Percentiles rank a stretch among this genome's conserved stretches.
These are phyloP conservation scores for Lasioglossum malachurum DNA, from an alignment of 2,888 invertebrate species.

Conservation along the genomic window DNA sequence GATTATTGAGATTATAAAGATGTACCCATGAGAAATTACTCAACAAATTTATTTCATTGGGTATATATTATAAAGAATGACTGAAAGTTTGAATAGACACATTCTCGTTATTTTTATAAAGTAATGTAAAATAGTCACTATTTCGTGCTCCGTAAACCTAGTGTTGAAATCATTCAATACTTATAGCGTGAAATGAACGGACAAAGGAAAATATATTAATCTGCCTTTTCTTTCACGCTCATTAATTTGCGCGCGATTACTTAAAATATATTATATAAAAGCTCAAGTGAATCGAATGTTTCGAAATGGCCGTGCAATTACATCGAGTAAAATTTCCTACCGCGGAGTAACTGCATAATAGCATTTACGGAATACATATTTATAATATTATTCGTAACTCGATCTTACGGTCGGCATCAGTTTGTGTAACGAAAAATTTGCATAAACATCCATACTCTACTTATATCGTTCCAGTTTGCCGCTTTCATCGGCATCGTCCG, in stretches of 20 bases:
- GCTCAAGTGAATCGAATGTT: neutral
- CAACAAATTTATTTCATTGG: no score
- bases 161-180: no score
- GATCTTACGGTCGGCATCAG: neutral
- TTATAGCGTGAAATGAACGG: no score
- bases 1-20: no score
- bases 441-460: conserved; percentile 6
- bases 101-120: no score
- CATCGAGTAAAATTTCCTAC: neutral
- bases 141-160: no score
- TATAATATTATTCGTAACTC: neutral
- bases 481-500: conserved; percentile 16
- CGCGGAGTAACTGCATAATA: neutral
- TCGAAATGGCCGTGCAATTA: neutral
- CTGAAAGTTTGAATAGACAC: no score
- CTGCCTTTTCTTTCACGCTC: neutral
- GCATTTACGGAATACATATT: neutral
- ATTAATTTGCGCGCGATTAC: neutral
- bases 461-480: conserved; percentile 1
- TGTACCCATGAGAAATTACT: no score
- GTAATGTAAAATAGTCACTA: no score
- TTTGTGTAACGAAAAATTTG: neutral
- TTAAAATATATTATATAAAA: neutral
- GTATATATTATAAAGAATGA: no score
- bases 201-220: no score